Conservation (phyloP, 2,797 vertebrate species). For the Phalanger gymnotis region DNA sequence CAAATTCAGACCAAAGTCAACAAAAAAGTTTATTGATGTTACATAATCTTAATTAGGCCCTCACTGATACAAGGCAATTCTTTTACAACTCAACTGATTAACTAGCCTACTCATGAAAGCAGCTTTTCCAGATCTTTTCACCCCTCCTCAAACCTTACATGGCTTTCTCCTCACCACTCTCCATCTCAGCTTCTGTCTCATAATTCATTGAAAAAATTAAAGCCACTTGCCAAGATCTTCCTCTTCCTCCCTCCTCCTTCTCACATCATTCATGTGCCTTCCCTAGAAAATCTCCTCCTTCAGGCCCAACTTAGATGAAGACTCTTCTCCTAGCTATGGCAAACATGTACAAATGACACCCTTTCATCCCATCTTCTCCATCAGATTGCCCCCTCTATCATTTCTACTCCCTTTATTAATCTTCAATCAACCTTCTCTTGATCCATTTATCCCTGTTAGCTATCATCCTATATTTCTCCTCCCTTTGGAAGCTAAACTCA, state of each 20-base stretch:
- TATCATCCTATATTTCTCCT: not conserved
- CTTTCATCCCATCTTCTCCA: not conserved
- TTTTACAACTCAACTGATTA: not conserved
- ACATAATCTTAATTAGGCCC: not conserved
- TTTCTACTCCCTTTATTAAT: too few species aligned
- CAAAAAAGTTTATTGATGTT: not conserved
- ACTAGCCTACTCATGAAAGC: not conserved
- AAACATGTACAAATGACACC: not conserved
- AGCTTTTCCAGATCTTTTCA: not conserved
- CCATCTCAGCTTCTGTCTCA: not conserved
- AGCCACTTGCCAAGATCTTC: not conserved
- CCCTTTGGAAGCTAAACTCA: not conserved
- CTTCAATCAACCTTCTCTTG: not conserved
- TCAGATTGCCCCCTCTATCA: too few species aligned
- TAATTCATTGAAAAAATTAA: not conserved
- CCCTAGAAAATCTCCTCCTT: not conserved
- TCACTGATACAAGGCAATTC: not conserved
- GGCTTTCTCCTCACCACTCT: not conserved
- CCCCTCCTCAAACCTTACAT: not conserved
- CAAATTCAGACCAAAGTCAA: not conserved
- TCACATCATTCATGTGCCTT: not conserved
- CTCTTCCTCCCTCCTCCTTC: not conserved
- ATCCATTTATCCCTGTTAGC: not conserved
- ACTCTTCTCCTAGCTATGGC: not conserved
- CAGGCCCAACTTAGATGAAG: not conserved